Evolutionary conservation across 1,140 invertebrate genomes (phyloP).

Genomic region (Homalodisca vitripennis): DNA sequence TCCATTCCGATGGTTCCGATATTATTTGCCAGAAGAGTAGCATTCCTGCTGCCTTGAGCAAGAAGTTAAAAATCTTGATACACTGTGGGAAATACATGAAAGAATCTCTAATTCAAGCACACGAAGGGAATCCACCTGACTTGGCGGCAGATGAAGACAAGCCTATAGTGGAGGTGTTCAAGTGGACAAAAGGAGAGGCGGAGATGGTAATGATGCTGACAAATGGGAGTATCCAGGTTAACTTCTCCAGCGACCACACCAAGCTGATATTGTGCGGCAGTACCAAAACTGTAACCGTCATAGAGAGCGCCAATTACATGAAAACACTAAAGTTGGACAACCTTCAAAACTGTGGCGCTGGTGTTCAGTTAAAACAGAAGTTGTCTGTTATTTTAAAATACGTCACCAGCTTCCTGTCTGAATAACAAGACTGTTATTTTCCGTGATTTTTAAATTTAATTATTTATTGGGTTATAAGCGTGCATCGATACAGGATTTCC

Average conservation of each 20-base stretch:
- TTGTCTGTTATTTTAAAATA: no score
- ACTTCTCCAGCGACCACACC: conserved; percentile 28
- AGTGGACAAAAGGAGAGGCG: conserved; percentile 3
- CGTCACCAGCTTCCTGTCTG: no score
- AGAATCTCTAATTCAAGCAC: conserved; percentile 1
- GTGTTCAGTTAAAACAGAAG: conserved; percentile 11
- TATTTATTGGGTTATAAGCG: no score
- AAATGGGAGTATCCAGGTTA: conserved; percentile 32
- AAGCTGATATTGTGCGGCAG: conserved; percentile 28
- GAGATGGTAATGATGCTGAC: conserved; percentile 18
- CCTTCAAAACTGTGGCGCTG: conserved; percentile 30
- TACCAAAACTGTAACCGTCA: conserved; percentile 28
- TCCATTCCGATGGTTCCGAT: not conserved
- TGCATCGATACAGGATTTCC: no score
- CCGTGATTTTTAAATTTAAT: no score
- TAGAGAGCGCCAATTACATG: conserved; percentile 9
- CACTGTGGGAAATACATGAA: conserved; percentile 15
- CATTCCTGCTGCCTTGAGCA: not conserved
- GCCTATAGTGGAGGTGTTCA: not conserved
- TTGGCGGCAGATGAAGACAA: not conserved
- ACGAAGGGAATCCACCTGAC: not conserved
- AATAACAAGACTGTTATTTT: no score
- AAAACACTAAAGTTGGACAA: conserved; percentile 19
- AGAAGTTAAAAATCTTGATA: conserved; percentile 13
- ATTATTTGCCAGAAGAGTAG: not conserved